Evolutionary conservation across 2,113 vertebrate genomes (phyloP), one percentile per base, ranked within the genome.

Genomic region (Phalacrocorax pelagicus): DNA sequence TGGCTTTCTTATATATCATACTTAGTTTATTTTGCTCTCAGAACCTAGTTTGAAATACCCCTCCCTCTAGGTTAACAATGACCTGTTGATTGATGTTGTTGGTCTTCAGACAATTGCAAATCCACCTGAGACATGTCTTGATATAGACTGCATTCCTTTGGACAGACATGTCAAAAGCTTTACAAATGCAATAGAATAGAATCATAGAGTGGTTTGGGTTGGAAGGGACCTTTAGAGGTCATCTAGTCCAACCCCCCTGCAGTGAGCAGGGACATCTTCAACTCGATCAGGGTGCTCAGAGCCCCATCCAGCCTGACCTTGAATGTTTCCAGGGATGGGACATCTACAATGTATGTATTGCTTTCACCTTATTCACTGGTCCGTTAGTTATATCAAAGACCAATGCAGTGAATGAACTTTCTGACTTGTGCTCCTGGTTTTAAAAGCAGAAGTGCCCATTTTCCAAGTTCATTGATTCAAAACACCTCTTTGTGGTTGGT

Each of bases 401-500:
- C 23, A 57, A n/a, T 46, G 52, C 21, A 54, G 1, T 62, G n/a
- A 65, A 24, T 83, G 51, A 55, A 59, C 20, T 58, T 77, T 20
- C 19, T 32, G 55, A 42, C 29, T 62, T 18, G 8, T 74, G 30
- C 32, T 77, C 14, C 40, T 90, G 40, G 9, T n/a, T 91, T 71
- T 30, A 10, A 32, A 61, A 34, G 44, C 55, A 17, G 1, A 52
- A 70, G 11, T 54, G 27, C 10, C 14, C 52, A 0, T 10, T 0
- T 83, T 90, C 30, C 16, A 14, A 36, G 13, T 75, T 29, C 47
- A 52, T 62, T 61, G 20, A 67, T 51, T 72, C 19, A 71, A 46
- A 91, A 10, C 15, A 30, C 5, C 6, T 44, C 21, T 52, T 38
- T 38, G 38, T 38, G 38, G 38, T 38, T 38, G 38, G 38, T 38